Percentiles rank a stretch among this genome's conserved stretches.
Conservation (phyloP, 2,797 vertebrate genomes). For the Oreortyx pictus region DNA sequence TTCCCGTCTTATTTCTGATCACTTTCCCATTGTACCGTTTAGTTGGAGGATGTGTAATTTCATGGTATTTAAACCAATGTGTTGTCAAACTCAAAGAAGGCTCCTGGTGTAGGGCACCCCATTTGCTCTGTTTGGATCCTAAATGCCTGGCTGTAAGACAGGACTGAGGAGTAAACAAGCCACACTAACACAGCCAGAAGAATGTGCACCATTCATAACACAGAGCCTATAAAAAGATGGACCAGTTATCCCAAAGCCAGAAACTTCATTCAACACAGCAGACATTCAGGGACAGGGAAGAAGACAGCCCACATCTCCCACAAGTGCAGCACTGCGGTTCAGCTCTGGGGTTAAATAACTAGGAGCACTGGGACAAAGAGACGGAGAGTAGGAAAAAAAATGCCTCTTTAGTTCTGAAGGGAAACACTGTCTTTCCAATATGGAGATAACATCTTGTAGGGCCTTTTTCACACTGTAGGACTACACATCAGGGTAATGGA, state of each 20-base stretch:
- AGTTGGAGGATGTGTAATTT: background rate
- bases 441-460: background rate
- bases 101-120: background rate
- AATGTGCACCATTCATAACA: slow-evolving; percentile 32
- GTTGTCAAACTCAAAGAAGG: background rate
- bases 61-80: slow-evolving; percentile 9
- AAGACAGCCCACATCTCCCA: background rate
- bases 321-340: background rate
- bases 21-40: background rate
- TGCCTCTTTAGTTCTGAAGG: background rate
- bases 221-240: background rate
- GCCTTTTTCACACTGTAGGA: background rate
- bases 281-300: background rate
- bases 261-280: background rate
- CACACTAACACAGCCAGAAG: background rate
- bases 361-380: background rate
- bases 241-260: background rate
- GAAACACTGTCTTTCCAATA: background rate
- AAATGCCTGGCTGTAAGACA: background rate
- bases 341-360: background rate
- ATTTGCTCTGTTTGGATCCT: slow-evolving; percentile 1
- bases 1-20: slow-evolving; percentile 20
- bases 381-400: background rate
- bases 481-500: background rate
- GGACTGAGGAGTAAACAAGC: slow-evolving; percentile 1